Evolutionary conservation across 2,888 invertebrate genomes (phyloP), one percentile per base, ranked within the genome.

Genomic region (Rhopalosiphum nymphaeae): DNA sequence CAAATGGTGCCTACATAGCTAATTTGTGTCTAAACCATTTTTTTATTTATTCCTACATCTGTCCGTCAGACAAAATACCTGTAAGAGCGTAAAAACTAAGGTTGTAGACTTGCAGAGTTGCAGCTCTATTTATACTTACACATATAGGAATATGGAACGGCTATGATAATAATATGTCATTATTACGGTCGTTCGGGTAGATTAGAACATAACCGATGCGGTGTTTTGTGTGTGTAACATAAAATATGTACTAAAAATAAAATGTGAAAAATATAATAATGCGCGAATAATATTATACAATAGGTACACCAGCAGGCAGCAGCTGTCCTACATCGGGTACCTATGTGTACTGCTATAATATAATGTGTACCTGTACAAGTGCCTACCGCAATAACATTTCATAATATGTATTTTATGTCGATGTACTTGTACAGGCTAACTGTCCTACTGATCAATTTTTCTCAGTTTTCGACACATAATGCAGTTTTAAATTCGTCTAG

Each of bases 321-420:
- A 78, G 36, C 36, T 78, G 78, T 78, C 78, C 78, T 78, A 78
- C 78, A 78, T 78, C 36, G 78, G 78, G 3, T 78, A 46, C 44
- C 44, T 46, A 78, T 9, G 78, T 67, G n/a, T 78, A 36, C 36
- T 78, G 21, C 36, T 9, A 36, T 78, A 36, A 36, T 78, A 78
- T 36, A 36, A 36, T 78, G 21, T 78, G 36, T 78, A 78, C 78
- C 78, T 36, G 78, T 21, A 21, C 21, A 21, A 78, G 78, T 78
- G 36, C 78, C 78, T 78, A 78, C 78, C 78, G 36, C 78, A 78
- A 78, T 78, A 25, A 78, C 78, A 21, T 78, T 78, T 78, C 78
- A 78, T 78, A 78, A 78, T 78, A 78, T 36, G 36, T 78, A 36
- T 78, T 78, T 78, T 36, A 21, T 78, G 21, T 36, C 36, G 21